Conservation (phyloP, 2,797 vertebrate species). For the Geotrypetes seraphini region DNA sequence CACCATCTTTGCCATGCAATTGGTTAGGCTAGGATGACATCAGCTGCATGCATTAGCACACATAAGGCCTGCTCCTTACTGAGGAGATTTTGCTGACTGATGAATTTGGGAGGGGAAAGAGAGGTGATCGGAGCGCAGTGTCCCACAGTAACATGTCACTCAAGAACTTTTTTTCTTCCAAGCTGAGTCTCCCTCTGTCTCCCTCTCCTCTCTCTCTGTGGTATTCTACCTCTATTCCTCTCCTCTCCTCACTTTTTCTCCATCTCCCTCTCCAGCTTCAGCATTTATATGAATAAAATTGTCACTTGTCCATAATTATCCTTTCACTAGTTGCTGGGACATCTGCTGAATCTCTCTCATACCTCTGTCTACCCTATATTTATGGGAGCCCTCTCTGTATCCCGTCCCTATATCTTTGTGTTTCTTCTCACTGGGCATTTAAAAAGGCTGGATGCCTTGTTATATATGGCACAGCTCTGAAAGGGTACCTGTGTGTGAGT, state of each 20-base stretch:
- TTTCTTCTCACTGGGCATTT: slow-evolving; percentile 1
- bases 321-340: background rate
- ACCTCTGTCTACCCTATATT: background rate
- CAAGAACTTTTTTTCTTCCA: slow-evolving; percentile 24
- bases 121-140: slow-evolving; percentile 28
- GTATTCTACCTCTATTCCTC: background rate
- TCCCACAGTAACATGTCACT: slow-evolving; percentile 50
- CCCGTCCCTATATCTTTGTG: background rate
- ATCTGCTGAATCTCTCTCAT: background rate
- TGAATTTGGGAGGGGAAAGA: slow-evolving; percentile 7
- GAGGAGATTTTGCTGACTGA: slow-evolving; percentile 56
- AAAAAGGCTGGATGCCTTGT: too few species aligned
- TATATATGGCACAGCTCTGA: too few species aligned
- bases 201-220: background rate
- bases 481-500: too few species aligned
- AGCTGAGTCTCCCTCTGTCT: slow-evolving; percentile 3
- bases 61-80: slow-evolving; percentile 42
- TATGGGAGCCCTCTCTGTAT: background rate
- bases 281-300: slow-evolving; percentile 24
- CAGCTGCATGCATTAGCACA: slow-evolving; percentile 41
- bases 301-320: slow-evolving; percentile 23
- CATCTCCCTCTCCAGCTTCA: background rate
- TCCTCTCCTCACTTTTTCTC: background rate
- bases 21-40: slow-evolving; percentile 29
- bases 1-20: slow-evolving; percentile 21